These are phyloP conservation scores for Drosophila flavopinicola DNA, from an alignment of 2,888 invertebrate genomes.

Conservation along the genomic window DNA sequence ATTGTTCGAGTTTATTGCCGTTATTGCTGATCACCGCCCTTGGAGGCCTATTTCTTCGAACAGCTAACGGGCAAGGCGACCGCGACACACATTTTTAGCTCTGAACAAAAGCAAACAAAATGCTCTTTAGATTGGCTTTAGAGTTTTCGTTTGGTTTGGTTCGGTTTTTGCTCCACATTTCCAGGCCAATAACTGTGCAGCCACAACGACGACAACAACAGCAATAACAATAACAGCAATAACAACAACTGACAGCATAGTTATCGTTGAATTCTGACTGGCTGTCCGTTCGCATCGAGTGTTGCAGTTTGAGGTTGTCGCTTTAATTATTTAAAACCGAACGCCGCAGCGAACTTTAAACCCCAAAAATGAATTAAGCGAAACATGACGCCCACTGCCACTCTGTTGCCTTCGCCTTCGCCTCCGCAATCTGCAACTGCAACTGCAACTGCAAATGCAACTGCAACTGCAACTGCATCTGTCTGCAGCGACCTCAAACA, in stretches of 20 bases:
- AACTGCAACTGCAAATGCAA: conserved; percentile 5
- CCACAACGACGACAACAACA: conserved; percentile 2
- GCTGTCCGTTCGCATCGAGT: conserved; percentile 26
- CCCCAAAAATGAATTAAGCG: conserved; percentile 39
- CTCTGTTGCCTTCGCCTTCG: background rate
- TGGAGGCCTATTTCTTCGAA: conserved; percentile 9
- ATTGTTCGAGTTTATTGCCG: conserved; percentile 28
- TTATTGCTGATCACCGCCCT: conserved; percentile 18
- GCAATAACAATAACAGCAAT: background rate
- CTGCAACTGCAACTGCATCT: conserved; percentile 22
- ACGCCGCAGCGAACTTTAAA: conserved; percentile 20
- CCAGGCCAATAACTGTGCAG: conserved; percentile 40
- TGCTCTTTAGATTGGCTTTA: conserved; percentile 10
- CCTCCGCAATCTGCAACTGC: background rate
- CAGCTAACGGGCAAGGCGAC: conserved; percentile 18
- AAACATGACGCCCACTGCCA: conserved; percentile 46
- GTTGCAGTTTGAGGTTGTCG: conserved; percentile 23
- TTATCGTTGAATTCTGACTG: conserved; percentile 20
- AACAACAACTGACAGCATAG: conserved; percentile 20
- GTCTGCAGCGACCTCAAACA: conserved; percentile 68
- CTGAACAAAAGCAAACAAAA: conserved; percentile 17
- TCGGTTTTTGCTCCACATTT: conserved; percentile 20
- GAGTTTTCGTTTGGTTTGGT: conserved; percentile 6
- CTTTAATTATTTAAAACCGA: conserved; percentile 41
- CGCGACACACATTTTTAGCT: conserved; percentile 16